Conservation (phyloP, 2,113 vertebrate genomes). For the Hepsetus odoe region DNA sequence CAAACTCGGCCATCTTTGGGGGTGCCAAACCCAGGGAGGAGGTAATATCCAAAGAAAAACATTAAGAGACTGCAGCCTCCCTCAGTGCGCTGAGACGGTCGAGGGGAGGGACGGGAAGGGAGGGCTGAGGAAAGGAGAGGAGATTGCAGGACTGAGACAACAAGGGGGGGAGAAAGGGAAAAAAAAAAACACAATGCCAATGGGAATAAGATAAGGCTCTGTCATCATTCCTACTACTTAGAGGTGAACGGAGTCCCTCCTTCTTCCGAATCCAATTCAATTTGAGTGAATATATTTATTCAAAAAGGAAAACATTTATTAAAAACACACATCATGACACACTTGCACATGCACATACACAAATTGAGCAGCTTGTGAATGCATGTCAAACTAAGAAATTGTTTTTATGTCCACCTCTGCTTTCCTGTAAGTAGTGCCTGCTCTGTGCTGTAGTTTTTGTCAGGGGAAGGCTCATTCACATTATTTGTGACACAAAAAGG, state of each 20-base stretch:
- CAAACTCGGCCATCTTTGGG: conserved; percentile 97
- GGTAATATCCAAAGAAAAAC: conserved; percentile 86
- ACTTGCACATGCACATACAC: conserved; percentile 70
- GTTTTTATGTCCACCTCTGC: conserved; percentile 85
- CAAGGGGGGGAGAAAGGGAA: conserved; percentile 56
- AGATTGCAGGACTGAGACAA: conserved; percentile 23
- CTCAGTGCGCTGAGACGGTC: conserved; percentile 49
- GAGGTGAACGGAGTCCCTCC: conserved; percentile 72
- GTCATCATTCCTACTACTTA: conserved; percentile 80
- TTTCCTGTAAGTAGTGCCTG: conserved; percentile 87
- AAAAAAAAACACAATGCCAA: conserved; percentile 65
- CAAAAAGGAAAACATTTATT: conserved; percentile 41
- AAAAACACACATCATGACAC: conserved; percentile 52
- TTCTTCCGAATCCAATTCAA: conserved; percentile 64
- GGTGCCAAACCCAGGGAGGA: conserved; percentile 97
- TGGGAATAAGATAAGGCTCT: conserved; percentile 70
- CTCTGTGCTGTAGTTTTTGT: conserved; percentile 73
- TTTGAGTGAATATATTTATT: conserved; percentile 69
- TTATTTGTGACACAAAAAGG: conserved; percentile 26
- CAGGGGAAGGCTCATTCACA: conserved; percentile 43
- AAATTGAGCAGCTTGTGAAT: conserved; percentile 85
- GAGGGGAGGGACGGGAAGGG: conserved; percentile 62
- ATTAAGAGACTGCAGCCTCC: conserved; percentile 76
- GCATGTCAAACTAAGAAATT: conserved; percentile 89
- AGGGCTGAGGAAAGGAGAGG: conserved; percentile 54